Evolutionary conservation across 2,113 vertebrate genomes (phyloP), one percentile per base, ranked within the genome.

Genomic region (Oncorhynchus mykiss): DNA sequence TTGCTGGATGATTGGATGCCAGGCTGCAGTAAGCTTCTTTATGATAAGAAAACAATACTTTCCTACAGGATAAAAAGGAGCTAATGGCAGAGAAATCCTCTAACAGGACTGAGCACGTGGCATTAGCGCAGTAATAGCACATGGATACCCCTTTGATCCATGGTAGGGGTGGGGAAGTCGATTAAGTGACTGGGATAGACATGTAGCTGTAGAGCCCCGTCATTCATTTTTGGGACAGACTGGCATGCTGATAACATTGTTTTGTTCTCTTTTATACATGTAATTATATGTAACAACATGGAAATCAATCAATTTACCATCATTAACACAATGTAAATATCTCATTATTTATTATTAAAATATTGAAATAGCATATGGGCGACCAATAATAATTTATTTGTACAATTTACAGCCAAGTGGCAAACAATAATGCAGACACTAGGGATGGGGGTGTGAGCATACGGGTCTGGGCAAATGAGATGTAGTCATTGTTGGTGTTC

Each of bases 141-240:
- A 87, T 84, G 84, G 82, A 88, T 82, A 78, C 74, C 57, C 11
- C 76, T 89, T 89, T 90, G 39, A 91, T 89, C 87, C 80, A 70
- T 49, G 5, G 72, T 78, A 76, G 20, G 39, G 8, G 74, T 18
- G 80, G 80, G 85, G 82, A 91, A 87, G 78, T 85, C 68, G 76
- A 89, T 88, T 82, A 84, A 88, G 76, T 80, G 24, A 67, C 64
- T 74, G 66, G n/a, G 88, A 87, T 89, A 82, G 87, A 82, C 84
- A 54, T 54, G 16, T 1, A 54, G 12, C 16, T 18, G 51, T 14
- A 54, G 51, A 18, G 16, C 3, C 49, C 3, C 1, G 12, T 54
- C 49, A 4, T 60, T 34, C 82, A 39, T 78, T 73, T 81, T 77
- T 80, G 72, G 48, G 22, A 29, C 13, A 71, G n/a, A 57, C 25